These are phyloP conservation scores for Drosophila littoralis DNA, from an alignment of 1,140 invertebrate genomes.

Conservation along the genomic window DNA sequence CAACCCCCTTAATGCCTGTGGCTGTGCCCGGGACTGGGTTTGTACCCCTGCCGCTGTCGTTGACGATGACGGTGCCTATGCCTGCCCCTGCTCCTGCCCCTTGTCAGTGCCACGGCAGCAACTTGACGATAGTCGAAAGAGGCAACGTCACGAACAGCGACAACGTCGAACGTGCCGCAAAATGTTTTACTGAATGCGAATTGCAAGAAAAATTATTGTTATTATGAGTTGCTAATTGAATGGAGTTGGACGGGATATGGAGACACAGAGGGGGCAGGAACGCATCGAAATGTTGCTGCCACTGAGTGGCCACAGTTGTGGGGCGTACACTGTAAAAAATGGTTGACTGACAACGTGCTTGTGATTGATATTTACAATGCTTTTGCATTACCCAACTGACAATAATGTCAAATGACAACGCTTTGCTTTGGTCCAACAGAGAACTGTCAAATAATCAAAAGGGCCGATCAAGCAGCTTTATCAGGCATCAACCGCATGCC, in stretches of 20 bases:
- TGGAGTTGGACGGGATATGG: constrained; percentile 61
- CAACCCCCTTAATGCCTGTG: constrained; percentile 16
- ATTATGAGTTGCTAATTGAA: constrained; percentile 83
- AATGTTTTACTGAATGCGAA: constrained; percentile 79
- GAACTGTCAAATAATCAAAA: constrained; percentile 28
- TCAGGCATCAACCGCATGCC: constrained; percentile 36
- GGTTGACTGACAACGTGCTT: neutral
- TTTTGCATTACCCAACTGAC: constrained; percentile 31
- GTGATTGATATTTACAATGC: constrained; percentile 43
- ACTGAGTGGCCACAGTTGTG: constrained; percentile 10
- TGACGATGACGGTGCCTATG: no score
- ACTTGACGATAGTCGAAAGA: constrained; percentile 24
- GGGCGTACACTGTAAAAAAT: constrained; percentile 42
- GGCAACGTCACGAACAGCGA: constrained; percentile 69
- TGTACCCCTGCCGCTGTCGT: no score
- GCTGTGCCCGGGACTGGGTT: neutral
- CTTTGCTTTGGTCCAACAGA: constrained; percentile 15
- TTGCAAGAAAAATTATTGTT: constrained; percentile 79
- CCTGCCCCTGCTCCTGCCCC: neutral
- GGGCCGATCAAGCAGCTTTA: neutral
- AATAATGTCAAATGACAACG: constrained; percentile 23
- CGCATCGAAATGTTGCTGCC: constrained; percentile 23
- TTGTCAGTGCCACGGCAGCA: constrained; percentile 12
- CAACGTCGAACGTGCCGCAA: constrained; percentile 73
- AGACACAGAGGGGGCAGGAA: constrained; percentile 16